Percentiles rank a stretch among this genome's conserved stretches.
Conservation (phyloP, 1,140 invertebrate genomes). For the Monochamus saltuarius region DNA sequence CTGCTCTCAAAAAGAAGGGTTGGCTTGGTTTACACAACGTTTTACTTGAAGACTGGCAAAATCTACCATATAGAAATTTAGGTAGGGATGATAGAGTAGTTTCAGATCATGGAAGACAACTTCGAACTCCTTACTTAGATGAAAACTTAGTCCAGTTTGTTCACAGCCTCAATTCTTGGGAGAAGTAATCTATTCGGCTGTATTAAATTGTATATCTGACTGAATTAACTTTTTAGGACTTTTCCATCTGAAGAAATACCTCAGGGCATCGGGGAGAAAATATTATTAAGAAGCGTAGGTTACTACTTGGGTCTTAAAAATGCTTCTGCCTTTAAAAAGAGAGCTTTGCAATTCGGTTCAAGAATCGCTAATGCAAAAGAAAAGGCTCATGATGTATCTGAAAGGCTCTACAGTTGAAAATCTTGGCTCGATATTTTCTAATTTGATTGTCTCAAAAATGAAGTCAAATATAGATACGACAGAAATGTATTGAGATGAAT, state of each 20-base stretch:
- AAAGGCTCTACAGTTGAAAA: constrained; percentile 33
- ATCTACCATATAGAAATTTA: constrained; percentile 89
- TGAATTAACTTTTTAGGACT: constrained; percentile 56
- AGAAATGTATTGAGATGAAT: constrained; percentile 2
- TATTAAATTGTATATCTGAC: background rate
- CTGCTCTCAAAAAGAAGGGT: constrained; percentile 64
- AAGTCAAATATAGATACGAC: background rate
- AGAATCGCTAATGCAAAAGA: constrained; percentile 91
- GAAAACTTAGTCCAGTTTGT: constrained; percentile 82
- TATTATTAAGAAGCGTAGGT: constrained; percentile 81
- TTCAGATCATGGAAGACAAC: constrained; percentile 74
- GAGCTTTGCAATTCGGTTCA: constrained; percentile 98
- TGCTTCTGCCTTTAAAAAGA: constrained; percentile 75
- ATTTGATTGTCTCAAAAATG: background rate
- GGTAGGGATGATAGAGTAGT: constrained; percentile 91
- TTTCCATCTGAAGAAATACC: constrained; percentile 63
- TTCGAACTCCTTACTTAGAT: constrained; percentile 92
- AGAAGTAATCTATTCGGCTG: constrained; percentile 61
- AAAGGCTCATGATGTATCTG: constrained; percentile 78
- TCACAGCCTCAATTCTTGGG: constrained; percentile 67
- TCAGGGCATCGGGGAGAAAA: constrained; percentile 89
- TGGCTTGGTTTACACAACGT: constrained; percentile 70
- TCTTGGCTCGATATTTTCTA: background rate
- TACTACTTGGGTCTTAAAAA: constrained; percentile 67
- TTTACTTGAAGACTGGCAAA: constrained; percentile 74